These are phyloP conservation scores for Anguilla marmorata DNA, from an alignment of 2,797 vertebrate species.

Conservation along the genomic window DNA sequence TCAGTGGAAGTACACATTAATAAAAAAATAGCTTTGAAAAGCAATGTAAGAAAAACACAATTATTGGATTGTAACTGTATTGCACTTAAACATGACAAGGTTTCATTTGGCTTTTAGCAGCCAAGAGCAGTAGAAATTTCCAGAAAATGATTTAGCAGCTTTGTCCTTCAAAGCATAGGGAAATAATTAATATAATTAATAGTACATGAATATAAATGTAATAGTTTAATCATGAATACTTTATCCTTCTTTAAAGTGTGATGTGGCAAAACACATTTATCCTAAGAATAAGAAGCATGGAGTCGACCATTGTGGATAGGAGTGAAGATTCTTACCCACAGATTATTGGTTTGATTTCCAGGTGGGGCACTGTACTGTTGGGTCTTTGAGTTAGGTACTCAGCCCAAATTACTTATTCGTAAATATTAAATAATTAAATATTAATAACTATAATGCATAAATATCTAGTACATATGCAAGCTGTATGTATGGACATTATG, in stretches of 20 bases:
- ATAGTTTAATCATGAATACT: not conserved
- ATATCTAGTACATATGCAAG: not conserved
- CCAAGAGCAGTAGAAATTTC: not conserved
- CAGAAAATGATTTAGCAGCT: not conserved
- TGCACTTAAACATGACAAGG: not conserved
- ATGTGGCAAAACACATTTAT: not conserved
- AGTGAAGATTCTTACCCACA: not conserved
- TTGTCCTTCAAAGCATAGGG: not conserved
- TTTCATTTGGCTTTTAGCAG: not conserved
- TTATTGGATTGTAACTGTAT: not conserved
- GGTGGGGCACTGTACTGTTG: not conserved
- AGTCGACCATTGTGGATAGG: not conserved
- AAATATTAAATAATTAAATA: not conserved
- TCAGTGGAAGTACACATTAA: no score
- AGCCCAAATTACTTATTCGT: not conserved
- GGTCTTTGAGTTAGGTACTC: not conserved
- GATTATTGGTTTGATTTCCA: not conserved
- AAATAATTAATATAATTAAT: not conserved
- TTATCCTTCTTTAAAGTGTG: not conserved
- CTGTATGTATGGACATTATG: not conserved
- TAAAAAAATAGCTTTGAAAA: not conserved
- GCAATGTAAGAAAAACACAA: not conserved
- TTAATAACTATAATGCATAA: not conserved
- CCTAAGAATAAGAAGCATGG: not conserved
- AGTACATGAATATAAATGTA: not conserved